Percentiles rank a stretch among this genome's conserved stretches.
Conservation (phyloP, 2,113 vertebrate genomes). For the Crotophaga sulcirostris region DNA sequence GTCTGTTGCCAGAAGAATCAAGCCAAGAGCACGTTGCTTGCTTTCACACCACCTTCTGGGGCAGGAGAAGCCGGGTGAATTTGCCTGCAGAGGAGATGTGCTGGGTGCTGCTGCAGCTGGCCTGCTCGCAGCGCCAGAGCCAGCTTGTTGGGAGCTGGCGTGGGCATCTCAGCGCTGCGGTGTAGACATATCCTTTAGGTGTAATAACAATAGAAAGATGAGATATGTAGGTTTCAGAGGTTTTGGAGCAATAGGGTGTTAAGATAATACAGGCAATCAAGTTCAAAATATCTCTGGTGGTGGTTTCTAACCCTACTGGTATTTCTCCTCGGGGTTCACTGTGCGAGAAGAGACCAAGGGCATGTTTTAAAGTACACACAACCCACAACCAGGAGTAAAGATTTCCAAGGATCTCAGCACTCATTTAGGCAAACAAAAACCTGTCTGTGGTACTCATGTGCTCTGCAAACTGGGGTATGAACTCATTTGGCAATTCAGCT, state of each 20-base stretch:
- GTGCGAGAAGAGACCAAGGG: slow-evolving; percentile 43
- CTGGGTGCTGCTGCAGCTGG: not conserved
- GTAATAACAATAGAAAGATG: slow-evolving; percentile 62
- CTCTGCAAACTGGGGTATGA: not conserved
- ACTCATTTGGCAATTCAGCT: not conserved
- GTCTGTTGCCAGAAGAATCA: slow-evolving; percentile 40
- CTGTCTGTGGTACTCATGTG: not conserved
- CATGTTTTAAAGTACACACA: slow-evolving; percentile 27
- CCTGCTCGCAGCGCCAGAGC: not conserved
- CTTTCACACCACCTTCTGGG: slow-evolving; percentile 3
- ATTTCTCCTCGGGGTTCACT: slow-evolving; percentile 58
- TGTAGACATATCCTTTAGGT: slow-evolving; percentile 63
- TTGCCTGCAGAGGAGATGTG: not conserved
- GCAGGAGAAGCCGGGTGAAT: not conserved
- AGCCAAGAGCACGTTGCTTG: slow-evolving; percentile 18
- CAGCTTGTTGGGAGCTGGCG: slow-evolving; percentile 34
- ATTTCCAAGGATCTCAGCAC: slow-evolving; percentile 27
- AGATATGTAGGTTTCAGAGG: slow-evolving; percentile 49
- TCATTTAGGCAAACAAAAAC: not conserved
- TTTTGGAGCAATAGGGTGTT: slow-evolving; percentile 48
- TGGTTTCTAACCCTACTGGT: slow-evolving; percentile 62
- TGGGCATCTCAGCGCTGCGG: slow-evolving; percentile 1
- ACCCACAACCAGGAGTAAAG: slow-evolving; percentile 31
- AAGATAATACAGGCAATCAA: slow-evolving; percentile 55
- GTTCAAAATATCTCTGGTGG: slow-evolving; percentile 55